phyloP scores from a whole-genome alignment of 2,888 invertebrate genomes.

The Himalopsyche japonica region DNA sequence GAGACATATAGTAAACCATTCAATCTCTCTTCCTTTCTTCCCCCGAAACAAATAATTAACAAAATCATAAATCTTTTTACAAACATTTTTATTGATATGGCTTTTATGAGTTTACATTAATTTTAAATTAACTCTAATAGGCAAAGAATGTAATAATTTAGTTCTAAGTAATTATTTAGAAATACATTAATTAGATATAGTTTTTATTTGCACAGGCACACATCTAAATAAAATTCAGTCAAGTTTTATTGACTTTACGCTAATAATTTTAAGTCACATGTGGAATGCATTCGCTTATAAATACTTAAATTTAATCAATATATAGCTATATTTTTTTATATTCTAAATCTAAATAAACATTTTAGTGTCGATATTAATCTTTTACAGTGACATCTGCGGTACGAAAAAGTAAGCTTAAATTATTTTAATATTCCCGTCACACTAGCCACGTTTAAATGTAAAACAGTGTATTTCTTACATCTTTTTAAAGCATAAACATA shows the following conservation, averaged over 20 bases:
- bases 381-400: background rate
- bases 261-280: constrained; percentile 29
- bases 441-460: background rate
- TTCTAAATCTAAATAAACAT: background rate
- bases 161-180: background rate
- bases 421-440: background rate
- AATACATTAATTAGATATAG: background rate
- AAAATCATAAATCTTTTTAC: background rate
- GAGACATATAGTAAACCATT: too few species aligned
- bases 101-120: background rate
- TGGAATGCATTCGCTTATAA: constrained; percentile 28
- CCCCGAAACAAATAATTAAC: too few species aligned
- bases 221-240: background rate
- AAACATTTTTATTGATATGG: background rate
- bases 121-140: background rate
- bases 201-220: background rate
- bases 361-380: background rate
- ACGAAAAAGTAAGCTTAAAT: background rate
- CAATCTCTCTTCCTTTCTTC: too few species aligned
- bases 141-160: background rate
- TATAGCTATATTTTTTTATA: background rate
- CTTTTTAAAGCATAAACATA: background rate
- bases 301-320: constrained; percentile 10
- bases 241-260: constrained; percentile 3
- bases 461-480: background rate